Base-by-base conservation (phyloP, 2,888 invertebrate species). In the Noctua janthina region DNA sequence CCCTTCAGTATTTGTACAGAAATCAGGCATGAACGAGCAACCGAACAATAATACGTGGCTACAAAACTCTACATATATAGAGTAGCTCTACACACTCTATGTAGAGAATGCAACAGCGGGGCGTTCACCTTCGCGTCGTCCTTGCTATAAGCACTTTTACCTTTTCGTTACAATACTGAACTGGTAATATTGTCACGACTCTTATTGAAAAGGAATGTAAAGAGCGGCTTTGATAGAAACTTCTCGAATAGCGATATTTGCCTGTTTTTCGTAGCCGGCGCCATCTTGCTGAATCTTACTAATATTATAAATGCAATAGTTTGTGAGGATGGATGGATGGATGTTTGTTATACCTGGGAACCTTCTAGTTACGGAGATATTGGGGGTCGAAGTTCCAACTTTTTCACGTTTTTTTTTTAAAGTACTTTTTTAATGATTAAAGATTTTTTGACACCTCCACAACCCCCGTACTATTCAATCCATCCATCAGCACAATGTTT, bases 81-180 rank as follows among this genome's bases (percentile, higher is more conserved):
- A 76, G 76, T 39, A 13, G 2, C 78, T 78, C 56, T 69, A 62
- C 15, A 51, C 29, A 39, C 67, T 66, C 62, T 83, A 70, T 23
- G 35, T 70, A 79, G 68, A 78, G 75, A 78, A 69, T 71, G 74
- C 77, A 81, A 78, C 20, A 67, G 49, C 66, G 74, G 90, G 87
- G 81, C 90, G 86, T 89, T 89, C 82, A 90, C 90, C 89, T 87
- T 86, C 76, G 87, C 77, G 3, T 17, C 76, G 88, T 85, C 90
- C 90, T 89, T 89, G 86, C 72, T 13, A 1, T 13, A 66, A 54
- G 35, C 79, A 87, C 90, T 90, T 90, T 89, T 89, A 87, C 87
- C 83, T 81, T 77, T 54, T 85, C 85, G 74, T 69, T 20, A 51
- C 29, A 80, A 67, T 69, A 83, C 69, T 64, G 68, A 79, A 46